Evolutionary conservation across 2,888 invertebrate genomes (phyloP).

Genomic region (Caenorhabditis sp.): DNA sequence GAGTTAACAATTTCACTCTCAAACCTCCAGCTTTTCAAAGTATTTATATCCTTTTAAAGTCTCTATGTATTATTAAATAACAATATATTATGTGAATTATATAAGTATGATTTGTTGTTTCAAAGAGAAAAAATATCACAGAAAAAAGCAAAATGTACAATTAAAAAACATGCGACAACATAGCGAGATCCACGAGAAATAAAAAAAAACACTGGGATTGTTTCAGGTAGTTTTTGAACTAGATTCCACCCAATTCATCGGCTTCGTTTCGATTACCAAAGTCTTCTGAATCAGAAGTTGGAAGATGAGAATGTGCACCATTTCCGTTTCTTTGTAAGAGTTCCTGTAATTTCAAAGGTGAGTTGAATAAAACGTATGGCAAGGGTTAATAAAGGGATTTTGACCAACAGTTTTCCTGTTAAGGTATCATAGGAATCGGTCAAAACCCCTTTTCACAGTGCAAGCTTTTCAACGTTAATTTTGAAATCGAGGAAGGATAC

Average conservation of each 20-base stretch:
- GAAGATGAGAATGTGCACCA: slow-evolving; percentile 9
- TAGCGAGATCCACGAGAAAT: slow-evolving; percentile 7
- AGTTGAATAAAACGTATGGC: no score
- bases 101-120: no score
- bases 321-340: slow-evolving; percentile 31
- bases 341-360: slow-evolving; percentile 15
- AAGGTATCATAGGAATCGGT: background rate
- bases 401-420: no score
- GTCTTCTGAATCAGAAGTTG: slow-evolving; percentile 25
- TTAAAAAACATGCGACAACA: background rate
- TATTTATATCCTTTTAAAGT: no score
- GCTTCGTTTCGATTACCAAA: slow-evolving; percentile 22
- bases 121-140: background rate
- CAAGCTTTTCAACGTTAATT: no score
- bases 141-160: background rate
- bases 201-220: background rate
- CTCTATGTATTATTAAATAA: no score
- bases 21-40: background rate
- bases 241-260: slow-evolving; percentile 37
- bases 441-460: no score
- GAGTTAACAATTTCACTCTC: background rate
- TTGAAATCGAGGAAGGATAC: background rate
- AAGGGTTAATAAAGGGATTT: no score
- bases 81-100: no score
- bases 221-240: background rate